Base-by-base conservation (phyloP, 1,140 invertebrate genomes). In the Leptinotarsa texana region DNA sequence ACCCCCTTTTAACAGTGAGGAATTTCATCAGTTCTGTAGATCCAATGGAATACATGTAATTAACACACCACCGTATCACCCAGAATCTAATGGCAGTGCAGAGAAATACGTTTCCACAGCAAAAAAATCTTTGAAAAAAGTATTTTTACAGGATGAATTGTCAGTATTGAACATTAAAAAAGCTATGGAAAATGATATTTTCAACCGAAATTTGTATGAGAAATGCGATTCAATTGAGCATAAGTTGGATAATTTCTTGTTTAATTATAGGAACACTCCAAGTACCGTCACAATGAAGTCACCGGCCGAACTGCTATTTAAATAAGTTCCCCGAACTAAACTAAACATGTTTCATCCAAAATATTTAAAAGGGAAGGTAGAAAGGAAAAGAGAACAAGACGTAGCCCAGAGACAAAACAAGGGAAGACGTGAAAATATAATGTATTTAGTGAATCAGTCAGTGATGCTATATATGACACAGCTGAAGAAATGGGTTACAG, bases 1-100 rank as follows among this genome's bases (percentile, higher is more conserved):
- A 8, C 78, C 78, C 15, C 78, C 70, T 17, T 77, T 79, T 65
- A 69, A 73, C 74, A 74, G 72, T 6, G 33, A 57, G 5, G 13
- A 57, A 57, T 57, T 57, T n/a, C 13, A 17, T n/a, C n/a, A 15
- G 49, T 75, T 77, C 72, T 74, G 68, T 72, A 62, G 66, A 61
- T 63, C 22, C 22, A 77, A 77, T 75, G 69, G 73, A 49, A 77
- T 75, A 18, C 71, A 72, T 17, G 18, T 49, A 17, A 18, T 65
- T 17, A 71, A 74, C 22, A 51, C 73, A 63, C 74, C 76, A 21
- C 63, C 70, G 21, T 74, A 72, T 61, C 74, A 78, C 42, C 75
- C 72, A 24, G 48, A 74, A 69, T 69, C 62, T 18, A 78, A 77
- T 51, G 63, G 75, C 3, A 15, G 61, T 51, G 73, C 73, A 42